Base-by-base conservation (phyloP, 2,888 invertebrate species). In the Arge pagana region DNA sequence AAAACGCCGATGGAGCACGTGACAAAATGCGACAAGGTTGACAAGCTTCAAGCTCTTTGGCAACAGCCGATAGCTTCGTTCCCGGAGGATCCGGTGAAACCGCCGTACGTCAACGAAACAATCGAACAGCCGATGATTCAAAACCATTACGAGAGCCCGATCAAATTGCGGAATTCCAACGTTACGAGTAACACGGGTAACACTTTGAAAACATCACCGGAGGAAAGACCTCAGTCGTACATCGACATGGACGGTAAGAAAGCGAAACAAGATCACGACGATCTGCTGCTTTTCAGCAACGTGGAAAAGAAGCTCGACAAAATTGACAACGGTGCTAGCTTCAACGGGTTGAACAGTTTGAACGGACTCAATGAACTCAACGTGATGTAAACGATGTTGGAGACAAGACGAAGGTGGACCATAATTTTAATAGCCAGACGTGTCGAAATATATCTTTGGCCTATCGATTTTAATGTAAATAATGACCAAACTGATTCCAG, bases 171-270 rank as follows among this genome's bases (percentile, higher is more conserved):
- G 10, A 67, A 68, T 43, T 43, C 55, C 4, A 71, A 71, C 53
- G 60, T 69, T 1, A 60, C 67, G 7, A 72, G 71, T 43, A 68
- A 63, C 53, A 70, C 70, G 53, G 72, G 73, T 33, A 76, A 75
- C 54, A 69, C 74, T 30, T 37, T 68, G 4, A 64, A 56, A 33
- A 65, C 64, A 8, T 60, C 67, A 26, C 58, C 60, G 2, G 63
- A 59, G 42, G 66, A 63, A 35, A 64, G 70, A 15, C 70, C 70
- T 0, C 71, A 71, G 28, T 73, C 72, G 3, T 76, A 76, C 48
- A 70, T 76, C 40, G 74, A 76, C 39, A 76, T 76, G 75, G 67
- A 71, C 33, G 72, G 72, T 1, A 67, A 58, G 21, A 67, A 66
- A 16, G 15, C 45, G 4, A 41, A 33, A 26, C 28, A 40, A 26